Conservation (phyloP, 2,888 invertebrate genomes). For the Ditula angustiorana region DNA sequence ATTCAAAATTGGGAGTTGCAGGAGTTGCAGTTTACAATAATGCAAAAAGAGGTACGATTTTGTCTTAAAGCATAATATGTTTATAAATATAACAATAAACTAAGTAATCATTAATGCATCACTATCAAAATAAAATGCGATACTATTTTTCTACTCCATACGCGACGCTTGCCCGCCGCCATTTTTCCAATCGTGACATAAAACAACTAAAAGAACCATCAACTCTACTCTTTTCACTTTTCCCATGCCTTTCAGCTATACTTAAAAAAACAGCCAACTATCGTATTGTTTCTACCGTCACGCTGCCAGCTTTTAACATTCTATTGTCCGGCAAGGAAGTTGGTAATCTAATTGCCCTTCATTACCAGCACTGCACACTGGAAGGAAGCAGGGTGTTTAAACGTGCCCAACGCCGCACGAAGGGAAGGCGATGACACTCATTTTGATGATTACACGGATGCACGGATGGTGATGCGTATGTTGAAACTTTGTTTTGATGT, state of each 20-base stretch:
- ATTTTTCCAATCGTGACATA: too few species aligned
- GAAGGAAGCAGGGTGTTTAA: slow-evolving; percentile 69
- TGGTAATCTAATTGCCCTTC: slow-evolving; percentile 71
- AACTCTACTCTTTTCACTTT: too few species aligned
- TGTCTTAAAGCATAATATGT: too few species aligned
- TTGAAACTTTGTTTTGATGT: neutral
- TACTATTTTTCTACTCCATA: too few species aligned
- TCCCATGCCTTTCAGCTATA: too few species aligned
- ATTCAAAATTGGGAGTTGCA: neutral
- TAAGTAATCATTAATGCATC: too few species aligned
- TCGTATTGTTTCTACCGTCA: slow-evolving; percentile 51
- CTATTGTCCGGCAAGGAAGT: slow-evolving; percentile 76
- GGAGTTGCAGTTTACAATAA: too few species aligned
- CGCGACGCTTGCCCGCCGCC: too few species aligned
- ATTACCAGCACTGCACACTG: slow-evolving; percentile 58
- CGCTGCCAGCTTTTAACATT: slow-evolving; percentile 68
- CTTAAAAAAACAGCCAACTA: neutral
- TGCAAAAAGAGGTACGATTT: too few species aligned
- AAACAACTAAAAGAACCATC: too few species aligned
- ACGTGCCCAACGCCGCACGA: slow-evolving; percentile 61
- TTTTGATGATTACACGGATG: slow-evolving; percentile 8
- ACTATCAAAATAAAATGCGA: too few species aligned
- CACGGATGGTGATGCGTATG: neutral
- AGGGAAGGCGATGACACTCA: slow-evolving; percentile 21
- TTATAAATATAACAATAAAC: too few species aligned